Evolutionary conservation across 2,888 invertebrate species (phyloP).

Genomic region (Agelastica alni): DNA sequence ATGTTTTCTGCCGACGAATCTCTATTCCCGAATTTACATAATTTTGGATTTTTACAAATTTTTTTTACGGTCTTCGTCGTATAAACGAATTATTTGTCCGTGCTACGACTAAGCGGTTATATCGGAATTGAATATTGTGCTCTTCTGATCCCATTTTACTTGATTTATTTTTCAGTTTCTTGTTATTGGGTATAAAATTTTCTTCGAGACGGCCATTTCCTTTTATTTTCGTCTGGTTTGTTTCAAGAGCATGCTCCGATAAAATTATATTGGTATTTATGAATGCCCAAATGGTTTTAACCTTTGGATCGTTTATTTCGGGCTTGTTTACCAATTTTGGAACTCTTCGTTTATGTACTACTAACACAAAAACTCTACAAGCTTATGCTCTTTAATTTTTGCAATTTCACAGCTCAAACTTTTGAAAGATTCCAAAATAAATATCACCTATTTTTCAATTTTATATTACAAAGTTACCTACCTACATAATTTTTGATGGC

Average conservation of each 20-base stretch:
- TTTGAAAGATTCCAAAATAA: too few relatives aligned
- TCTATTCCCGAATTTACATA: slow-evolving; percentile 55
- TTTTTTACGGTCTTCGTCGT: too few relatives aligned
- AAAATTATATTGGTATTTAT: neutral
- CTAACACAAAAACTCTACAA: too few relatives aligned
- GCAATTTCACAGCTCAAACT: too few relatives aligned
- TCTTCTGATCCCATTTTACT: slow-evolving; percentile 23
- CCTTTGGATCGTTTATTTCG: neutral
- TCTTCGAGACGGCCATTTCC: slow-evolving; percentile 10
- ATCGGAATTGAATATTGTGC: slow-evolving; percentile 35
- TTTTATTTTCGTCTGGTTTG: slow-evolving; percentile 9
- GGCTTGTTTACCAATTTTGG: neutral
- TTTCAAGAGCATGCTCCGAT: neutral
- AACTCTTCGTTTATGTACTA: too few relatives aligned
- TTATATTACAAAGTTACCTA: too few relatives aligned
- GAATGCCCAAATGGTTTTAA: neutral
- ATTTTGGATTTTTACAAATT: slow-evolving; percentile 54
- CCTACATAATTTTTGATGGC: too few relatives aligned
- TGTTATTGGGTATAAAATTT: slow-evolving; percentile 9
- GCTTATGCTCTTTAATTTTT: too few relatives aligned
- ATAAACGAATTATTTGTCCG: slow-evolving; percentile 38
- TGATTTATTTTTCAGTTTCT: slow-evolving; percentile 26
- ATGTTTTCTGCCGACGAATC: slow-evolving; percentile 51
- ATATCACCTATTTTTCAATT: too few relatives aligned
- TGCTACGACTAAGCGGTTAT: slow-evolving; percentile 29